Percentiles rank a stretch among this genome's conserved stretches.
Evolutionary conservation across 1,140 invertebrate genomes (phyloP).

Genomic region (Drosophila kikkawai): DNA sequence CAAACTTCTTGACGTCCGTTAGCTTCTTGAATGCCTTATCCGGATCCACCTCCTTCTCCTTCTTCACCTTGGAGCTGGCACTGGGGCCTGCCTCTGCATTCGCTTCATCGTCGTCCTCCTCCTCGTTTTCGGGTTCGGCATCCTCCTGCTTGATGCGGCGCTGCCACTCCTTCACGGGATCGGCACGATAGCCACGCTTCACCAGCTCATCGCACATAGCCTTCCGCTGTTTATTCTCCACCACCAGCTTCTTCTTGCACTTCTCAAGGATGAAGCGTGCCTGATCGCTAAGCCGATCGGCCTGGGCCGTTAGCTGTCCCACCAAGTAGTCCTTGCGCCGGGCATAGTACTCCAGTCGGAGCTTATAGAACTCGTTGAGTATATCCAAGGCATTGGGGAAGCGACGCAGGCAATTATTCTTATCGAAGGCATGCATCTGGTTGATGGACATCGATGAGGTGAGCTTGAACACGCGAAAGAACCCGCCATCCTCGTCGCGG

Average conservation of each 20-base stretch:
- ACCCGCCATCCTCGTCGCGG: conserved; percentile 92
- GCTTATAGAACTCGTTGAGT: conserved; percentile 93
- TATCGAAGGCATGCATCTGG: conserved; percentile 98
- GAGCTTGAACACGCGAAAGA: conserved; percentile 98
- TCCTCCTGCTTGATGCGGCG: conserved; percentile 86
- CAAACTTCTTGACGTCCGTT: conserved; percentile 91
- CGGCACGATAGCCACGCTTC: conserved; percentile 94
- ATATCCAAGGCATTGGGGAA: conserved; percentile 93
- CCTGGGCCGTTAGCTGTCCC: conserved; percentile 96
- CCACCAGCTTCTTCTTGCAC: conserved; percentile 94
- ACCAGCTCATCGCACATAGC: conserved; percentile 95
- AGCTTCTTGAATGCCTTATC: conserved; percentile 87
- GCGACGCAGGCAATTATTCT: conserved; percentile 89
- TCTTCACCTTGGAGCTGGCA: conserved; percentile 80
- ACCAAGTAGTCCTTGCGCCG: conserved; percentile 96
- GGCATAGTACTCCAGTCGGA: conserved; percentile 93
- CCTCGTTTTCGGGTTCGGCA: conserved; percentile 86
- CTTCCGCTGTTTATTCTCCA: conserved; percentile 98
- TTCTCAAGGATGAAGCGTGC: conserved; percentile 99
- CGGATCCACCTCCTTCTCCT: conserved; percentile 86
- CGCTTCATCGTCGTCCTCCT: conserved; percentile 86
- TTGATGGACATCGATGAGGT: conserved; percentile 91
- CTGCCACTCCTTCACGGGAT: conserved; percentile 98
- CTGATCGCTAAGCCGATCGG: conserved; percentile 95
- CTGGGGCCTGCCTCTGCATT: conserved; percentile 39